Evolutionary conservation across 2,113 vertebrate species (phyloP).

Genomic region (Spilogale gracilis): DNA sequence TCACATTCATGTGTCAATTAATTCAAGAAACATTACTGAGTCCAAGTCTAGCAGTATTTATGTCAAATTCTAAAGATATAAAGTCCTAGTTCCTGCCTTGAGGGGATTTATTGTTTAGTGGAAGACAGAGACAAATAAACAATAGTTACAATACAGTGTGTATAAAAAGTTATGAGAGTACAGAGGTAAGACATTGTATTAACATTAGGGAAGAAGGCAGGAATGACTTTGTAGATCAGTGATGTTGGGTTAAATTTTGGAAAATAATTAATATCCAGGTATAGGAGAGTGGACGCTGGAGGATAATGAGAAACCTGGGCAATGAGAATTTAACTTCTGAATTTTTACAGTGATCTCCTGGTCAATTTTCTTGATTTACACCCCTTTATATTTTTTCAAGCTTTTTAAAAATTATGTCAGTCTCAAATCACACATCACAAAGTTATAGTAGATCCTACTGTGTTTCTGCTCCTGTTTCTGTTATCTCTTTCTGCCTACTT

Average conservation of each 20-base stretch:
- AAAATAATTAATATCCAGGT: neutral
- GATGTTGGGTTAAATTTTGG: neutral
- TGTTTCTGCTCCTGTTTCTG: neutral
- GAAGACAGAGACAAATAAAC: neutral
- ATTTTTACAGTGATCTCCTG: neutral
- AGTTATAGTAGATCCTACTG: neutral
- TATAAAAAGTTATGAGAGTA: neutral
- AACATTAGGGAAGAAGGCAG: neutral
- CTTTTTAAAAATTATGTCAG: neutral
- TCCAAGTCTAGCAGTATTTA: neutral
- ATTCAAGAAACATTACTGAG: neutral
- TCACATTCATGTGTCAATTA: neutral
- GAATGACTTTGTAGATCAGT: neutral
- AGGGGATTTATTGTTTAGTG: neutral
- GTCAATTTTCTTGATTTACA: neutral
- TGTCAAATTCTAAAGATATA: neutral
- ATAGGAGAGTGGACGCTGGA: neutral
- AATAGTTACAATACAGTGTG: neutral
- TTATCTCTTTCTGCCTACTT: neutral
- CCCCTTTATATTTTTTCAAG: neutral
- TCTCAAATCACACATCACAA: neutral
- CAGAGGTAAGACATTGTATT: neutral
- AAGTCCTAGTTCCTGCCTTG: neutral
- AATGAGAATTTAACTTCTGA: neutral
- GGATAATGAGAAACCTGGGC: neutral